These are phyloP conservation scores for Nerophis lumbriciformis DNA, from an alignment of 2,113 vertebrate species.

Conservation along the genomic window DNA sequence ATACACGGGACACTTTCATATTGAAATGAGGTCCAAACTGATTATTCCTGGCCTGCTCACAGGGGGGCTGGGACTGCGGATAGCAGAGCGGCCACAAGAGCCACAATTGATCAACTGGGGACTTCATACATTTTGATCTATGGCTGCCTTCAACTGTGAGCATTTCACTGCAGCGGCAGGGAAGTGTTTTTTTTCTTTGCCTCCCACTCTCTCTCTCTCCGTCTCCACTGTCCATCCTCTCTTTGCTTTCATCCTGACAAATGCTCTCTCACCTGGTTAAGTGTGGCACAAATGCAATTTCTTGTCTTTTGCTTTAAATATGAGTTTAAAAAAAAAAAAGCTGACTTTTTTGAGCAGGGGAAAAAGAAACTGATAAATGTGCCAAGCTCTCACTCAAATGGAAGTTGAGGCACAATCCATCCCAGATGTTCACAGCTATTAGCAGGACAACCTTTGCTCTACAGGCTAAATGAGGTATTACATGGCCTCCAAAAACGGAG, in stretches of 20 bases:
- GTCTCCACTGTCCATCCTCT: conserved; percentile 35
- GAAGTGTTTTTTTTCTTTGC: conserved; percentile 61
- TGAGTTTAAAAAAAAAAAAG: conserved; percentile 31
- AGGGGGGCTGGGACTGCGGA: conserved; percentile 61
- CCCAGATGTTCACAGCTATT: conserved; percentile 96
- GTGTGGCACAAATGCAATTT: conserved; percentile 70
- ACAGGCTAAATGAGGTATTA: conserved; percentile 89
- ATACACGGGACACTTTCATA: conserved; percentile 70
- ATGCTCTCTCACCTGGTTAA: conserved; percentile 60
- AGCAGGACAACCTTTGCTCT: conserved; percentile 95
- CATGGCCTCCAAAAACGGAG: conserved; percentile 78
- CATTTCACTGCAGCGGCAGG: conserved; percentile 67
- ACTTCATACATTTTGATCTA: conserved; percentile 72
- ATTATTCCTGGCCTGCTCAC: conserved; percentile 65
- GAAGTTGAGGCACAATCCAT: conserved; percentile 94
- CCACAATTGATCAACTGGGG: conserved; percentile 68
- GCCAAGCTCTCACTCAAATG: conserved; percentile 95
- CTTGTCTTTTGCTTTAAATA: conserved; percentile 62
- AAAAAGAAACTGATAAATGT: conserved; percentile 92
- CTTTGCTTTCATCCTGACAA: conserved; percentile 40
- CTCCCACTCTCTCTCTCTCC: conserved; percentile 52
- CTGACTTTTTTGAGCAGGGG: conserved; percentile 14
- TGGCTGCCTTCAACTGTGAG: conserved; percentile 63
- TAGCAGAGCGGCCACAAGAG: conserved; percentile 66
- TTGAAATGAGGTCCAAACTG: conserved; percentile 70